Conservation (phyloP, 2,113 vertebrate species). For the Elephas maximus region DNA sequence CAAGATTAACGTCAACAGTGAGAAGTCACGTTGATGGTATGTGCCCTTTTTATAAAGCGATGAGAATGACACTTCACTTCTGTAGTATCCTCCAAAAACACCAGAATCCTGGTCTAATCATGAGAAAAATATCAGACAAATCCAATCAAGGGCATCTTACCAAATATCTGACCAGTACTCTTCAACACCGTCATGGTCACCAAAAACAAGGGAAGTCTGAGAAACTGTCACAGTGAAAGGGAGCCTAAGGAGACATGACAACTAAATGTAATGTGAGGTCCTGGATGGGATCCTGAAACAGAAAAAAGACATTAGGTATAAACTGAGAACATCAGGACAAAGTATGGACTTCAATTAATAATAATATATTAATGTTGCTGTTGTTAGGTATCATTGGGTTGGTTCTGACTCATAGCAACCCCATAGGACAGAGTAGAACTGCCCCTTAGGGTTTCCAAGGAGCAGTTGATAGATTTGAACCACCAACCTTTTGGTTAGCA, state of each 20-base stretch:
- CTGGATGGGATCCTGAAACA: background rate
- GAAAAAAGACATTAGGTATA: background rate
- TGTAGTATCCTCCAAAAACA: background rate
- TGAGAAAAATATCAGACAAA: background rate
- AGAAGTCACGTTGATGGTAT: too few species aligned
- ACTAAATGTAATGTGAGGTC: background rate
- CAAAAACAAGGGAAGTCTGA: background rate
- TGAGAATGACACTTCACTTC: background rate
- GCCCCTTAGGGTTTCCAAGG: too few species aligned
- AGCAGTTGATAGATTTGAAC: too few species aligned
- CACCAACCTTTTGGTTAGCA: too few species aligned
- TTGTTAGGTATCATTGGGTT: too few species aligned
- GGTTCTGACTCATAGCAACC: too few species aligned
- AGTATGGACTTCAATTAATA: background rate
- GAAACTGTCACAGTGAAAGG: background rate
- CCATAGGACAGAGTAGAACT: too few species aligned
- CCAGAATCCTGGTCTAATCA: background rate
- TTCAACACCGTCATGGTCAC: background rate
- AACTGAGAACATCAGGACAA: background rate
- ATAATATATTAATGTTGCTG: too few species aligned
- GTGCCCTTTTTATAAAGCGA: background rate
- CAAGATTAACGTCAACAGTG: too few species aligned
- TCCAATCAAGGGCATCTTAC: background rate
- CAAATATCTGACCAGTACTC: background rate
- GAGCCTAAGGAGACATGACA: background rate